Base-by-base conservation (phyloP, 2,797 vertebrate species). In the Trachurus trachurus region DNA sequence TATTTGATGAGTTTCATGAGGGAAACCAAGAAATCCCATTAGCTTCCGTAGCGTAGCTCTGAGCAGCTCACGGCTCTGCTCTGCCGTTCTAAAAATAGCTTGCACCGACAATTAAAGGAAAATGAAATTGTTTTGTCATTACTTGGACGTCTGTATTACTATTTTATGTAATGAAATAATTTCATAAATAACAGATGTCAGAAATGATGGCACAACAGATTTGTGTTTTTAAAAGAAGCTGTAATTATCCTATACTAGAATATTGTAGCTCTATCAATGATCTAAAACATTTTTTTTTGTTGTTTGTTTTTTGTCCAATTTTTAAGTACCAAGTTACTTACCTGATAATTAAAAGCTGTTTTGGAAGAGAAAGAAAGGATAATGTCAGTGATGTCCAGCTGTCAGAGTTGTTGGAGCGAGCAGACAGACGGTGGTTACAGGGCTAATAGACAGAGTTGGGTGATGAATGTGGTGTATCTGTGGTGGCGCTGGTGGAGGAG, bases 391-490 rank as follows among this genome's bases (percentile, higher is more conserved):
- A 74, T 72, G 81, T 85, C 42, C 54, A 59, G 50, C 59, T 73
- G 75, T 88, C 77, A 52, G 73, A 74, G 49, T 34, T 52, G 79
- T 66, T 59, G 52, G 61, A 71, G 8, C 4, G 54, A 67, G 80
- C 77, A 71, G 83, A 80, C 62, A 45, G 61, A 71, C 68, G 6
- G 50, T 73, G 83, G 77, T 77, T 83, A 53, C 71, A 62, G 70
- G 79, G 74, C 84, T 83, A 69, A 84, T 71, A 67, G 74, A 84
- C 77, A 60, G 66, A 81, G 74, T 69, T 65, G 71, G 54, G 54
- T 91, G 89, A 92, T 91, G 78, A 66, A 89, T 92, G 87, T 69
- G 84, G 42, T 76, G 79, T 62, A 42, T 77, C 67, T 62, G 76
- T 60, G 53, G 67, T 39, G 76, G 66, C 60, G 80, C 53, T 29